Conservation (phyloP, 2,113 vertebrate species). For the Progne subis region DNA sequence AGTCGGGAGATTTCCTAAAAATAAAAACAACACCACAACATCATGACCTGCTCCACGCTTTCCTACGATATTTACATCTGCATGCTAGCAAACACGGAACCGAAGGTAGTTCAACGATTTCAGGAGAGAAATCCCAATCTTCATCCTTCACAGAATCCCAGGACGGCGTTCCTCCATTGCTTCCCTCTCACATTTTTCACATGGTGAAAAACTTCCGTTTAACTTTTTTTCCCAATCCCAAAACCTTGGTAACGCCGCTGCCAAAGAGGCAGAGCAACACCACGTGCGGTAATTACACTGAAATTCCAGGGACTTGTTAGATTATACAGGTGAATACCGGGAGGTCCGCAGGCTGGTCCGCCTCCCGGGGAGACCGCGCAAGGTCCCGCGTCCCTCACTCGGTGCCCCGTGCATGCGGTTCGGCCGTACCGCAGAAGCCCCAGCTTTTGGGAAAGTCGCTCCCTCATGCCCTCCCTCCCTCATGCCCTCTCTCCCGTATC, state of each 20-base stretch:
- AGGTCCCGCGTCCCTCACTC: rapidly evolving
- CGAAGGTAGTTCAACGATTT: background rate
- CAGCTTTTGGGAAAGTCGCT: rapidly evolving
- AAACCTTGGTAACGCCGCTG: rapidly evolving
- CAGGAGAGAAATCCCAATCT: background rate
- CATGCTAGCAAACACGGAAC: background rate
- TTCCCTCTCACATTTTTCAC: background rate
- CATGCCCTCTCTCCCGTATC: rapidly evolving
- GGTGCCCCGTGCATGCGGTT: rapidly evolving
- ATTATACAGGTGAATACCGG: rapidly evolving
- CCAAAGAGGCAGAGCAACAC: background rate
- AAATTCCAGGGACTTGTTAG: rapidly evolving
- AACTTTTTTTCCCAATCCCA: rapidly evolving
- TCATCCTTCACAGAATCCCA: background rate
- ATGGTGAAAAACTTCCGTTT: background rate
- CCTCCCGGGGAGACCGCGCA: background rate
- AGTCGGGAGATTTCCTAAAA: constrained; percentile 7
- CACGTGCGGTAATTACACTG: rapidly evolving
- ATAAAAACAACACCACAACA: background rate
- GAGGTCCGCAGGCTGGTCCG: rapidly evolving
- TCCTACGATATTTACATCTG: background rate
- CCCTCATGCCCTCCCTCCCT: rapidly evolving
- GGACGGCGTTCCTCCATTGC: rapidly evolving
- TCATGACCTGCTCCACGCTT: background rate
- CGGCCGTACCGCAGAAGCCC: rapidly evolving